Evolutionary conservation across 2,113 vertebrate genomes (phyloP).

Genomic region (Taurulus bubalis): DNA sequence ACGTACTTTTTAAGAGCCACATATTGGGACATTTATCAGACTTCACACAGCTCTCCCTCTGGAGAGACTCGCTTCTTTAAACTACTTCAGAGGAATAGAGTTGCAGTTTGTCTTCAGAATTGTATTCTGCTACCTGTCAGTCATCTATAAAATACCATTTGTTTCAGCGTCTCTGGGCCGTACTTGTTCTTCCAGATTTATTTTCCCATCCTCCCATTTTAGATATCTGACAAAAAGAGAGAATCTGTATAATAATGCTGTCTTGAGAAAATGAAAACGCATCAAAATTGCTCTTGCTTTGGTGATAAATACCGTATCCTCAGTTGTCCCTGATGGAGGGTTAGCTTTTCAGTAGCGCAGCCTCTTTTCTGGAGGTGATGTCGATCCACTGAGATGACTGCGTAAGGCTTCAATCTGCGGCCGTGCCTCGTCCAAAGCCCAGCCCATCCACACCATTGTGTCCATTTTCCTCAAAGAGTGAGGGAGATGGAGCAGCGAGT

Average conservation of each 20-base stretch:
- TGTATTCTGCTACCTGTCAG: background rate
- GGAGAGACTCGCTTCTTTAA: background rate
- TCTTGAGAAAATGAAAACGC: background rate
- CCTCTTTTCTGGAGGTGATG: slow-evolving; percentile 56
- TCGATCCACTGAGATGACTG: slow-evolving; percentile 54
- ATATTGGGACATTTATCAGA: background rate
- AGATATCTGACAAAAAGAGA: background rate
- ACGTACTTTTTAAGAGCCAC: background rate
- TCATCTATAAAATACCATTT: background rate
- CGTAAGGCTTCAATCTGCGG: slow-evolving; percentile 57
- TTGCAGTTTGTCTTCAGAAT: background rate
- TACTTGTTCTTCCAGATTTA: background rate
- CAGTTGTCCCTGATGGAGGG: background rate
- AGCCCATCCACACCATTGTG: slow-evolving; percentile 68
- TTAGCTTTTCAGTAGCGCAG: slow-evolving; percentile 22
- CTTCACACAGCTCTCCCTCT: background rate
- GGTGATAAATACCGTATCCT: slow-evolving; percentile 2
- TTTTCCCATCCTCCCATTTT: background rate
- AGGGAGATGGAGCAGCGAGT: slow-evolving; percentile 43
- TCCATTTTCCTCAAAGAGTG: slow-evolving; percentile 63
- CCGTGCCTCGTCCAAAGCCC: slow-evolving; percentile 55
- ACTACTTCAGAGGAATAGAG: background rate
- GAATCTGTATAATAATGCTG: background rate
- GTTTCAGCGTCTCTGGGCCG: background rate
- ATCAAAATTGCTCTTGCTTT: background rate